Evolutionary conservation across 2,888 invertebrate species (phyloP).

Genomic region (Torymus aiolomorphi): DNA sequence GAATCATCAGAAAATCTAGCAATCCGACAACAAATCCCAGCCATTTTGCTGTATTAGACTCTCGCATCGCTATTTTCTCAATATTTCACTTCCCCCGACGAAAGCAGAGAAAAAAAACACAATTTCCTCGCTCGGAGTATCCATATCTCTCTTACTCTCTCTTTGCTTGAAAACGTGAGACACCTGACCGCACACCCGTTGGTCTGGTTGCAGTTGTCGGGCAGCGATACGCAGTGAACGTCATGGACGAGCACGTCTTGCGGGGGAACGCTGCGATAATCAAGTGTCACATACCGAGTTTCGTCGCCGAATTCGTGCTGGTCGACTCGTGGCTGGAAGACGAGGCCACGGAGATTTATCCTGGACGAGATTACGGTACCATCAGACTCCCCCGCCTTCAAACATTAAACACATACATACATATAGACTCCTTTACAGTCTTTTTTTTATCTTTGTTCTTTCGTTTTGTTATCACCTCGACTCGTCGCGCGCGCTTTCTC

Average conservation of each 20-base stretch:
- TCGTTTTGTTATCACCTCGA: no score
- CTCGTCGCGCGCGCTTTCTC: no score
- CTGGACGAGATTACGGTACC: slow-evolving; percentile 77
- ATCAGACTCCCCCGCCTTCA: slow-evolving; percentile 15
- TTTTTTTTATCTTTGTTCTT: no score
- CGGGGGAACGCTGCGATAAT: slow-evolving; percentile 93
- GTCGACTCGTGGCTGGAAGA: slow-evolving; percentile 92
- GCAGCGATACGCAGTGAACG: slow-evolving; percentile 92
- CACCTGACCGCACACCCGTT: slow-evolving; percentile 17
- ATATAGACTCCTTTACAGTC: no score
- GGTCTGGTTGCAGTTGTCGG: slow-evolving; percentile 88
- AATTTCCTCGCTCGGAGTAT: no score
- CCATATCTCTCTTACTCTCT: neutral
- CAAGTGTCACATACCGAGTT: slow-evolving; percentile 95
- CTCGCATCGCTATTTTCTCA: no score
- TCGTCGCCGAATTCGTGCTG: slow-evolving; percentile 92
- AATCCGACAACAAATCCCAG: no score
- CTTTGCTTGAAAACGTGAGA: neutral
- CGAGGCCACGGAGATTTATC: slow-evolving; percentile 81
- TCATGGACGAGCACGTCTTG: slow-evolving; percentile 94
- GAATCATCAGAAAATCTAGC: no score
- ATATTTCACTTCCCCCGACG: no score
- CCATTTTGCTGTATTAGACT: no score
- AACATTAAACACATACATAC: no score
- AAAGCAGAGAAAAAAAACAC: no score